Conservation (phyloP, 2,797 vertebrate genomes). For the Hypotaenidia philippensis region DNA sequence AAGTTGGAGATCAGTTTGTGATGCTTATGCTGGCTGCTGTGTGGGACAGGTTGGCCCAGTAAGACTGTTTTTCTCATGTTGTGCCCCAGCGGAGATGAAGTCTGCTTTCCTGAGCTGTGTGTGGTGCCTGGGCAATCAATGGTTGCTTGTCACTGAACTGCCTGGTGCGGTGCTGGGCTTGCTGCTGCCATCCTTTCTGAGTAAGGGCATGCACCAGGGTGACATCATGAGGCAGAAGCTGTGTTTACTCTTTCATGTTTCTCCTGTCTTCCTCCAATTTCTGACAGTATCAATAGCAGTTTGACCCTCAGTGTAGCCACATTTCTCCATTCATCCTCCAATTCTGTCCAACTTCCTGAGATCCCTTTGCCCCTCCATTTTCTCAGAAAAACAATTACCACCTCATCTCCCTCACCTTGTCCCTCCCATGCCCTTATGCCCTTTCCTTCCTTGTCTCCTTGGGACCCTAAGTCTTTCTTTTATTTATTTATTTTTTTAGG, state of each 20-base stretch:
- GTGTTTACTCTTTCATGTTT: not conserved
- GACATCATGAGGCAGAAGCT: not conserved
- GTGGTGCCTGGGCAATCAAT: not conserved
- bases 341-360: not conserved
- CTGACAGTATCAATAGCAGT: not conserved
- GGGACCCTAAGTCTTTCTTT: too few species aligned
- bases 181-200: not conserved
- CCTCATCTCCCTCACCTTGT: rapidly evolving
- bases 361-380: not conserved
- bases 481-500: not conserved
- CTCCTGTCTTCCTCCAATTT: not conserved
- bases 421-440: rapidly evolving
- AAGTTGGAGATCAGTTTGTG: not conserved
- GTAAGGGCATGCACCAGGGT: rapidly evolving
- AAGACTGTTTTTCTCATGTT: not conserved
- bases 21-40: not conserved
- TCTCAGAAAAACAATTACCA: not conserved
- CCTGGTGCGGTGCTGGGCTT: rapidly evolving
- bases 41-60: not conserved
- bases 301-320: not conserved
- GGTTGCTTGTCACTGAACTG: rapidly evolving
- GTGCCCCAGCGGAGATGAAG: not conserved
- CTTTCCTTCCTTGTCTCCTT: not conserved
- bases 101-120: not conserved
- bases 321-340: not conserved